Conservation (phyloP, 2,888 invertebrate species). For the Opisthograptis luteolata region DNA sequence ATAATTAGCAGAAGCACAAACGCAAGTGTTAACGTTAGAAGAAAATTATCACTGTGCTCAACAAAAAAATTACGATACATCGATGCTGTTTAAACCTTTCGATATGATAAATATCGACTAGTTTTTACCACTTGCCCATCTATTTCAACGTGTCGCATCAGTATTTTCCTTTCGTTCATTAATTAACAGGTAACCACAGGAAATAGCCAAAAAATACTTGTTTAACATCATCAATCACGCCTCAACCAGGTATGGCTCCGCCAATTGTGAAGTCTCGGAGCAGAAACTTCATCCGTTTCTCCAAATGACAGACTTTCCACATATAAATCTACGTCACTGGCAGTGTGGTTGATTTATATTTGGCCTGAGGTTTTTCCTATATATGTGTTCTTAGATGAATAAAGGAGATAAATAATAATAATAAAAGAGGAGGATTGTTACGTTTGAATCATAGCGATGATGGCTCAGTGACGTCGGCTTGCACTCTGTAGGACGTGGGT, state of each 20-base stretch:
- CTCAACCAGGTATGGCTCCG: conserved; percentile 49
- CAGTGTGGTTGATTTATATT: conserved; percentile 59
- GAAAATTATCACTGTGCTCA: no score
- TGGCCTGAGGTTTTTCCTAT: conserved; percentile 51
- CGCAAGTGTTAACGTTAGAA: no score
- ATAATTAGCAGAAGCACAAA: no score
- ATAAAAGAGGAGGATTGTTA: neutral
- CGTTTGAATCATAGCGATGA: no score
- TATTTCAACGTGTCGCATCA: neutral
- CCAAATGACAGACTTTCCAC: conserved; percentile 65
- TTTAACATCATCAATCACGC: conserved; percentile 50
- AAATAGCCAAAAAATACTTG: conserved; percentile 22
- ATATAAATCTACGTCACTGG: conserved; percentile 58
- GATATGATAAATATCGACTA: no score
- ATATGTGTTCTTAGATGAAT: conserved; percentile 40
- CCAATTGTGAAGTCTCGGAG: conserved; percentile 56
- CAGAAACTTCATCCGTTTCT: conserved; percentile 64
- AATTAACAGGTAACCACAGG: conserved; percentile 15
- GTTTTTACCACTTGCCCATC: neutral
- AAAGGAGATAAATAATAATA: neutral
- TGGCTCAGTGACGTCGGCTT: no score
- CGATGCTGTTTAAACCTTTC: no score
- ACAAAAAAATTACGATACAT: no score
- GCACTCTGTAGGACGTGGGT: no score
- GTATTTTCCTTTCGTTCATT: conserved; percentile 12